A percentile compares a stretch with the other conserved stretches of the same genome.
Evolutionary conservation across 2,113 vertebrate species (phyloP).

Genomic region (Falco punctatus): DNA sequence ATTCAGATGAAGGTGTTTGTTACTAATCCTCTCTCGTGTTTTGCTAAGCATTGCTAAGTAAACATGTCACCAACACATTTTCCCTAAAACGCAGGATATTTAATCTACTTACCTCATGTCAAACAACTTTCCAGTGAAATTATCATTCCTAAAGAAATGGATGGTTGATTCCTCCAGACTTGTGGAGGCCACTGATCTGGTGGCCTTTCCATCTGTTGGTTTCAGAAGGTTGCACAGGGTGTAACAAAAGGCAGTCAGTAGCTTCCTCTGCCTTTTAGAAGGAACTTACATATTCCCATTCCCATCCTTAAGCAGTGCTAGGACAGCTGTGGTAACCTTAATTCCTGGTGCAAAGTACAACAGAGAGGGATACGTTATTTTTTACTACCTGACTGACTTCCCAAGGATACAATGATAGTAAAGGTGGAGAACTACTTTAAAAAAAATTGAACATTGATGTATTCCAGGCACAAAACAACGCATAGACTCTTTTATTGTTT

Average conservation of each 20-base stretch:
- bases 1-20: neutral
- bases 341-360: neutral
- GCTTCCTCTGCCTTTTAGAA: neutral
- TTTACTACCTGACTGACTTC: neutral
- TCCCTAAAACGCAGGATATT: neutral
- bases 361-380: neutral
- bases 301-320: accelerated
- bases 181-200: accelerated
- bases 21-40: neutral
- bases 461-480: neutral
- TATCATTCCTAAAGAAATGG: neutral
- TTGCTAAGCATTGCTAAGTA: neutral
- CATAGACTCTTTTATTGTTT: neutral
- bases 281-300: neutral
- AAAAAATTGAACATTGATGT: neutral
- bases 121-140: neutral
- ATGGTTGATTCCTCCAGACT: neutral
- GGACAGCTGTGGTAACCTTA: neutral
- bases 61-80: neutral
- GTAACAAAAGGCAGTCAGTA: too few relatives aligned
- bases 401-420: neutral
- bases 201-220: neutral
- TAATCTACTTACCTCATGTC: neutral
- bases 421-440: neutral
- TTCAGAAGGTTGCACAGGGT: neutral